Conservation (phyloP, 2,797 vertebrate species). For the Bucorvus abyssinicus region DNA sequence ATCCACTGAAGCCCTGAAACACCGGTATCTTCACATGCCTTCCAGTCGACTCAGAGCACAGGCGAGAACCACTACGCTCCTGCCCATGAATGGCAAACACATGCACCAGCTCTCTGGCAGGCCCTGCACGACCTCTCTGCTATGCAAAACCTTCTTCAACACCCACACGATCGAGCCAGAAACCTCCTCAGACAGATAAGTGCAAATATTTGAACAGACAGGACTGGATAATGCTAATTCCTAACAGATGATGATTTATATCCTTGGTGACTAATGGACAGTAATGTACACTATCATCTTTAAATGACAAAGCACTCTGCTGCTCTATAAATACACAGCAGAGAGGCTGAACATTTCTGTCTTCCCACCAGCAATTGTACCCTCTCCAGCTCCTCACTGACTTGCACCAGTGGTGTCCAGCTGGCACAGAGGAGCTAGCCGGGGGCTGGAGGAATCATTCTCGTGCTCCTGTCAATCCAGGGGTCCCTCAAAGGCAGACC, state of each 20-base stretch:
- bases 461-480: background rate
- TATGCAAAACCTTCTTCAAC: background rate
- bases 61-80: background rate
- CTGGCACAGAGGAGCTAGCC: background rate
- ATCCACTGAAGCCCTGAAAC: background rate
- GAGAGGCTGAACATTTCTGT: background rate
- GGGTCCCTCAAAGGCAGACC: background rate
- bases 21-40: rapidly evolving
- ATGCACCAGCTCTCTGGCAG: background rate
- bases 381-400: background rate
- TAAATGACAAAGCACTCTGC: background rate
- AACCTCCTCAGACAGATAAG: background rate
- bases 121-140: background rate
- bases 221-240: background rate
- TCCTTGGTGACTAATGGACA: background rate
- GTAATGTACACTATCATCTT: background rate
- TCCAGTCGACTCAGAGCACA: background rate
- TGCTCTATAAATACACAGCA: background rate
- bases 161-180: rapidly evolving
- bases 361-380: background rate
- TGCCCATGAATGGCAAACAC: background rate
- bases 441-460: background rate
- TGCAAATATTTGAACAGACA: background rate
- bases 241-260: background rate
- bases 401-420: background rate